A percentile compares a stretch with the other conserved stretches of the same genome.
Evolutionary conservation across 2,888 invertebrate species (phyloP).

Genomic region (Tiliacea aurago): DNA sequence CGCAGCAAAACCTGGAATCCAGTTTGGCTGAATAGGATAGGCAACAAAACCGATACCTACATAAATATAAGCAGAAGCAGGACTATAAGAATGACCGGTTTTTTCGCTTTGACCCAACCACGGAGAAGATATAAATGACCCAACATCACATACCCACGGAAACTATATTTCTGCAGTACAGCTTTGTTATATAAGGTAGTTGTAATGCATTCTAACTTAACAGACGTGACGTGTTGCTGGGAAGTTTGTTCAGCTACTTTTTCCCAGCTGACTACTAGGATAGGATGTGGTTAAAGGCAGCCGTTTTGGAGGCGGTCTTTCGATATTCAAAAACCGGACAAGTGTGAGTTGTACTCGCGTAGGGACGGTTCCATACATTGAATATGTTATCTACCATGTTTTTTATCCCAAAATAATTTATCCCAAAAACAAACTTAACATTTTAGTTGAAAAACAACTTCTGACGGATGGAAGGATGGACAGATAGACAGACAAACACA

Average conservation of each 20-base stretch:
- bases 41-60: constrained; percentile 8
- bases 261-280: not conserved
- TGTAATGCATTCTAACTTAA: not conserved
- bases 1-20: constrained; percentile 1
- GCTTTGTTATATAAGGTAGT: not conserved
- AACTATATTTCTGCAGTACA: constrained; percentile 8
- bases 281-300: not conserved
- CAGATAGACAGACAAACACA: too few relatives aligned
- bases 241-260: not conserved
- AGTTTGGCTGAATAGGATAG: constrained; percentile 3
- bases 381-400: too few relatives aligned
- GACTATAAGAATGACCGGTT: constrained; percentile 20
- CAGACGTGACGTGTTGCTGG: not conserved
- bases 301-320: not conserved
- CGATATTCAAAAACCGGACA: not conserved
- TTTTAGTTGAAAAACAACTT: too few relatives aligned
- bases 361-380: too few relatives aligned
- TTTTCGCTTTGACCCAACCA: constrained; percentile 4
- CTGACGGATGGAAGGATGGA: too few relatives aligned
- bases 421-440: too few relatives aligned
- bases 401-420: too few relatives aligned
- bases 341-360: too few relatives aligned
- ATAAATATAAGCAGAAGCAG: not conserved
- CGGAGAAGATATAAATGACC: constrained; percentile 12
- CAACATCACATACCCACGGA: not conserved